Base-by-base conservation (phyloP, 2,797 vertebrate species). In the Ataeniobius toweri region DNA sequence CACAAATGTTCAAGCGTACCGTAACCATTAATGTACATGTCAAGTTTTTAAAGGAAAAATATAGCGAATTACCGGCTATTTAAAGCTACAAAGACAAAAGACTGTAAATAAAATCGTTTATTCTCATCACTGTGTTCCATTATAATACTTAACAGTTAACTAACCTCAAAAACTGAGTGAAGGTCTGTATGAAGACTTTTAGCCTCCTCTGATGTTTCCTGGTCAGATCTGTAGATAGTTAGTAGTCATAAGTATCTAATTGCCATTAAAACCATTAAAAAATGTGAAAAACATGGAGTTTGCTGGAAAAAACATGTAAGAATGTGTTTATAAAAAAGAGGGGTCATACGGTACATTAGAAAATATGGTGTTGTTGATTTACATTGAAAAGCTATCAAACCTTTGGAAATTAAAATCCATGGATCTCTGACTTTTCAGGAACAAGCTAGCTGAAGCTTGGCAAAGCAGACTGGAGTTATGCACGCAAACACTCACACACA, bases 151-250 rank as follows among this genome's bases (percentile, higher is more conserved):
- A 31, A 0, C 8, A 58, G 26, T 36, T 79, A 31, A 80, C 83
- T 5, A 12, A 86, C 85, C 69, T 0, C 14, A 68, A 83, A 84
- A 39, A 75, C n/a, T 22, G 71, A 55, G 13, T 12, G 18, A 31
- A 73, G 1, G 5, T 84, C 1, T 79, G 61, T 46, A 51, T n/a
- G 31, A 69, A 0, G 0, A 22, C 8, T 20, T 51, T 22, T 61
- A 28, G n/a, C 16, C 14, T 61, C 5, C 26, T 61, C 26, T 18
- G 14, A 0, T 0, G 0, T 0, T 0, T 68, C 22, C 28, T 55
- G 26, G 6, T 55, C 18, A 73, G 0, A 41, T 16, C 83, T 89
- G 85, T 71, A 22, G n/a, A 44, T 5, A 69, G 20, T 76, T 41
- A 0, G 53, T 8, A 4, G 63, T 28, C 58, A 59, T 59, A 26